Percentiles rank a stretch among this genome's conserved stretches.
Evolutionary conservation across 2,113 vertebrate genomes (phyloP).

Genomic region (Podiceps cristatus): DNA sequence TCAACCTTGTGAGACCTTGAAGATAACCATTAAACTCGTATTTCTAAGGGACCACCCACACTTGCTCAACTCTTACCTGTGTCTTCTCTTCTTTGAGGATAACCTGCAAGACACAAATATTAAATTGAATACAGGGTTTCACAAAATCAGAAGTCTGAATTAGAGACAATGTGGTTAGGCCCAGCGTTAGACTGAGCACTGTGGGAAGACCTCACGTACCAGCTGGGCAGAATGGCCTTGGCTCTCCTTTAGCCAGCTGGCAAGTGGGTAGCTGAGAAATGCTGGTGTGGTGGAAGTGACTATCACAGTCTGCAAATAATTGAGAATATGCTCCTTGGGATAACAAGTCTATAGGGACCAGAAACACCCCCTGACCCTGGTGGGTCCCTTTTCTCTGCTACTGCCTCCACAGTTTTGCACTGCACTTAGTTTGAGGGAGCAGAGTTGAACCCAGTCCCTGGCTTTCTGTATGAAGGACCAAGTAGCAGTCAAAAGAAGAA

Average conservation of each 20-base stretch:
- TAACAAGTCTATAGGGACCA: not conserved
- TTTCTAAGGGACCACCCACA: not conserved
- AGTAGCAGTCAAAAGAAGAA: not conserved
- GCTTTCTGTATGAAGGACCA: not conserved
- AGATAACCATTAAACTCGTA: not conserved
- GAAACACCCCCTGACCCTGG: not conserved
- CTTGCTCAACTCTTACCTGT: conserved; percentile 82
- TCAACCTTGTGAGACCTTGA: not conserved
- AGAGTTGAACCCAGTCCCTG: not conserved
- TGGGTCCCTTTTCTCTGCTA: not conserved
- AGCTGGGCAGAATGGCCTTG: not conserved
- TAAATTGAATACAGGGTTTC: not conserved
- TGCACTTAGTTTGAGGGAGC: not conserved
- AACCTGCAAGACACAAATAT: conserved; percentile 77
- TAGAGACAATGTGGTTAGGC: not conserved
- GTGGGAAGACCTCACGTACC: not conserved
- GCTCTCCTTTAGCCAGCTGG: not conserved
- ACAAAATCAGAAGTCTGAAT: not conserved
- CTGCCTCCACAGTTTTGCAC: not conserved
- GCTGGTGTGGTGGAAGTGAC: not conserved
- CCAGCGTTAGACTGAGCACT: not conserved
- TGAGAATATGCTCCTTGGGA: not conserved
- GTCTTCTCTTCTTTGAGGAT: conserved; percentile 91
- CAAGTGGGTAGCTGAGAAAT: not conserved
- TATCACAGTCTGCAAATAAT: not conserved